Conservation (phyloP, 2,797 vertebrate genomes). For the Botia kubotai region DNA sequence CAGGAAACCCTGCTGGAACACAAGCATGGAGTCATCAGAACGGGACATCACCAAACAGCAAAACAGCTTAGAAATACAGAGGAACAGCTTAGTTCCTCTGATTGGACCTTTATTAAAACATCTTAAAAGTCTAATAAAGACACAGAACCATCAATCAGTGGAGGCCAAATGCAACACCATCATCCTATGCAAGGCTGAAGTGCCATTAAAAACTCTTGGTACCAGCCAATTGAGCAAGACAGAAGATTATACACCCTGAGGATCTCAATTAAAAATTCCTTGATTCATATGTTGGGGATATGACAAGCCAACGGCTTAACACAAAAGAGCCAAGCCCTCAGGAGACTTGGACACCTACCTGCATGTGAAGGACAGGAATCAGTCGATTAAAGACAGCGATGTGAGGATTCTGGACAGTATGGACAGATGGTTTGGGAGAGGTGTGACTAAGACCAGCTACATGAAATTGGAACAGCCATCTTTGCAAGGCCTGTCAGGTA, state of each 20-base stretch:
- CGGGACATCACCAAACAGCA: too few relatives aligned
- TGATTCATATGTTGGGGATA: not conserved
- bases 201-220: not conserved
- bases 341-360: not conserved
- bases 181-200: not conserved
- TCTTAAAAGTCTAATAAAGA: not conserved
- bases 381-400: slow-evolving; percentile 5
- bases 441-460: slow-evolving; percentile 22
- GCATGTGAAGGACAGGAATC: slow-evolving; percentile 16
- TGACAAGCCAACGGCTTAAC: slow-evolving; percentile 3
- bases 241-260: not conserved
- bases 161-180: not conserved
- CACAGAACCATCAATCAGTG: not conserved
- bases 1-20: too few relatives aligned
- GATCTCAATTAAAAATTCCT: not conserved
- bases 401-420: slow-evolving; percentile 2
- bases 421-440: slow-evolving; percentile 17
- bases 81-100: too few relatives aligned
- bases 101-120: too few relatives aligned
- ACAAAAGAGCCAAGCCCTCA: not conserved
- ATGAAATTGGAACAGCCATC: slow-evolving; percentile 21
- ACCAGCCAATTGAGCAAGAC: not conserved
- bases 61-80: too few relatives aligned
- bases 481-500: slow-evolving; percentile 30
- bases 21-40: too few relatives aligned